Base-by-base conservation (phyloP, 2,888 invertebrate genomes). In the Trachelus iudaicus region DNA sequence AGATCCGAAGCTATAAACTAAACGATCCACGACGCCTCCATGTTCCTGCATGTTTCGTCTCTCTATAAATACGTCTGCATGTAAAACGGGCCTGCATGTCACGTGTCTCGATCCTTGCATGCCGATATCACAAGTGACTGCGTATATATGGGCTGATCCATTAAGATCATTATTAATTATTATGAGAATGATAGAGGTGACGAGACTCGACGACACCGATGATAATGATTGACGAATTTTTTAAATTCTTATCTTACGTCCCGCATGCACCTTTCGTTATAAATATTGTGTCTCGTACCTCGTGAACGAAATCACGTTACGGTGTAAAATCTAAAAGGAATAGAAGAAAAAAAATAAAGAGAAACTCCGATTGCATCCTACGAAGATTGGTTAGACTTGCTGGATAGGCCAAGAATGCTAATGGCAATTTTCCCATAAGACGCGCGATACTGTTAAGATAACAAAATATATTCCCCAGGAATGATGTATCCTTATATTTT, bases 51-150 rank as follows among this genome's bases (percentile, higher is more conserved):
- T 88, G 88, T 75, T 78, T 76, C 79, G 87, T 80, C 85, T 85
- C 35, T 35, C 79, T 84, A 81, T 88, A 89, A 86, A 89, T 40
- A 6, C 40, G 40, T 40, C 40, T 40, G 40, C 40, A 40, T 40
- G 40, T 1, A 6, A 40, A 40, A 40, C 40, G 84, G 83, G 86
- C 86, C 85, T 83, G 88, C 88, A 89, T 85, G 88, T 86, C 84
- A 86, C 84, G 82, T 84, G 83, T 85, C 82, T 87, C 85, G 75
- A 83, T 83, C 85, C 84, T 86, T 83, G 89, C 89, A 90, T 88
- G 89, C 81, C 75, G 81, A 78, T 75, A 80, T 79, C 34, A 69
- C 76, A 76, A 82, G 82, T 81, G 79, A 78, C 81, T 80, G 74
- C 79, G 73, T 83, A 76, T 78, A 78, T 79, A 81, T 79, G 74